Percentiles rank a stretch among this genome's conserved stretches.
Evolutionary conservation across 1,140 invertebrate species (phyloP).

Genomic region (Pemphigus obesinymphae): DNA sequence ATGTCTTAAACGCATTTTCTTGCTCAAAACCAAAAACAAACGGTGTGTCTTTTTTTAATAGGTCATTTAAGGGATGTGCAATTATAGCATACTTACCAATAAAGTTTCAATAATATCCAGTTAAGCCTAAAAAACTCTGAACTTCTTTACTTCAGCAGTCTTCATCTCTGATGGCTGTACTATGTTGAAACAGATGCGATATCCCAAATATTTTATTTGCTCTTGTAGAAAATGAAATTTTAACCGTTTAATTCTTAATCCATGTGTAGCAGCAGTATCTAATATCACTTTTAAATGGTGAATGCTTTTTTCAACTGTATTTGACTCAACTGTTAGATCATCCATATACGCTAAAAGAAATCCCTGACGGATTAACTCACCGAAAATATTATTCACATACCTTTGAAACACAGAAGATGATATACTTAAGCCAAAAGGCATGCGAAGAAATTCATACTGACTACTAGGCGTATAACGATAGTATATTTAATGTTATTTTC

Average conservation of each 20-base stretch:
- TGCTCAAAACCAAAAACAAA: constrained; percentile 44
- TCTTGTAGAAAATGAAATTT: constrained; percentile 5
- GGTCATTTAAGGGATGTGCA: constrained; percentile 47
- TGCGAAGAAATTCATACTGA: too few relatives aligned
- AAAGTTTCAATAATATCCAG: not conserved
- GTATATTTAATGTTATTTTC: constrained; percentile 51
- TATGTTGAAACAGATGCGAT: not conserved
- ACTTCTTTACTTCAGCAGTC: not conserved
- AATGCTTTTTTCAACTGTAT: not conserved
- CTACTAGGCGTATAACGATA: constrained; percentile 51
- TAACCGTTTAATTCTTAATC: too few relatives aligned
- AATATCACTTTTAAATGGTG: not conserved
- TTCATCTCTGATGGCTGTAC: not conserved
- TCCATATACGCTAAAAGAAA: not conserved
- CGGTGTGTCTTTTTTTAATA: constrained; percentile 48
- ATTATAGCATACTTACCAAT: not conserved
- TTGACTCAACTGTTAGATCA: not conserved
- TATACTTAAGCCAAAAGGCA: too few relatives aligned
- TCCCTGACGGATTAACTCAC: constrained; percentile 46
- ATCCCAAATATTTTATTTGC: not conserved
- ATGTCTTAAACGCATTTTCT: not conserved
- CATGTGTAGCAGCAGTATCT: too few relatives aligned
- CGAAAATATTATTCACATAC: constrained; percentile 48
- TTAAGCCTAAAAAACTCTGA: not conserved
- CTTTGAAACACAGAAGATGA: constrained; percentile 52